These are phyloP conservation scores for Turritopsis rubra DNA, from an alignment of 30 jellyfish, hydroid and myxozoan species.

Conservation along the genomic window DNA sequence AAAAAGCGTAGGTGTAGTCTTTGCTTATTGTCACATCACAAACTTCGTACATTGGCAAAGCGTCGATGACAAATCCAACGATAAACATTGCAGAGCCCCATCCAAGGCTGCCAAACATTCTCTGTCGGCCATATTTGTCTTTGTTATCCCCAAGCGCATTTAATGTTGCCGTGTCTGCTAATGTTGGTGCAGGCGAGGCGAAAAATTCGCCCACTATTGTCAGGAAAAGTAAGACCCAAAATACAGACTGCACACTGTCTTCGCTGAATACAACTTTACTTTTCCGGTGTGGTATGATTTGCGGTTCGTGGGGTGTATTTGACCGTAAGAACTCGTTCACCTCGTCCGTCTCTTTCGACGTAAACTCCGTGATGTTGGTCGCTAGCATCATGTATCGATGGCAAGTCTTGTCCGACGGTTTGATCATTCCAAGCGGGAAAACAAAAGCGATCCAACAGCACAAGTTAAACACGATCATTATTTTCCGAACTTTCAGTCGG, in stretches of 20 bases:
- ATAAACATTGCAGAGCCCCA: constrained; percentile 99
- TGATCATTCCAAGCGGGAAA: constrained; percentile 94
- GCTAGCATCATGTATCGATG: constrained; percentile 85
- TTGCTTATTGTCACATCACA: constrained; percentile 88
- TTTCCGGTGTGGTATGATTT: constrained; percentile 80
- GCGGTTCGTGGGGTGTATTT: constrained; percentile 88
- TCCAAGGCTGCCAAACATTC: constrained; percentile 99
- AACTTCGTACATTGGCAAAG: constrained; percentile 80
- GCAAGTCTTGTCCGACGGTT: constrained; percentile 95
- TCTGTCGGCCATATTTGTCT: constrained; percentile 93
- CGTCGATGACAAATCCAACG: constrained; percentile 92
- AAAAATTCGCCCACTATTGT: constrained; percentile 96
- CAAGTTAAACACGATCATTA: constrained; percentile 73
- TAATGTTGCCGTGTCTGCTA: constrained; percentile 97
- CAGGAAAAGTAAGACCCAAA: constrained; percentile 79
- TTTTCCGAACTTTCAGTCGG: constrained; percentile 74
- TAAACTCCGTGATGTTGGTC: constrained; percentile 74
- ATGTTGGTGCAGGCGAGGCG: constrained; percentile 98
- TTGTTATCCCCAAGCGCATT: constrained; percentile 83
- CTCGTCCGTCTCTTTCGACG: constrained; percentile 87
- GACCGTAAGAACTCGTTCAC: constrained; percentile 77
- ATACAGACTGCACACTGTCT: constrained; percentile 91
- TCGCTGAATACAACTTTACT: constrained; percentile 89
- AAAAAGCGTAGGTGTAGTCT: constrained; percentile 91
- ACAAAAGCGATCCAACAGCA: constrained; percentile 91